Evolutionary conservation across 2,888 invertebrate species (phyloP), one percentile per base, ranked within the genome.

Genomic region (Diogma glabrata): DNA sequence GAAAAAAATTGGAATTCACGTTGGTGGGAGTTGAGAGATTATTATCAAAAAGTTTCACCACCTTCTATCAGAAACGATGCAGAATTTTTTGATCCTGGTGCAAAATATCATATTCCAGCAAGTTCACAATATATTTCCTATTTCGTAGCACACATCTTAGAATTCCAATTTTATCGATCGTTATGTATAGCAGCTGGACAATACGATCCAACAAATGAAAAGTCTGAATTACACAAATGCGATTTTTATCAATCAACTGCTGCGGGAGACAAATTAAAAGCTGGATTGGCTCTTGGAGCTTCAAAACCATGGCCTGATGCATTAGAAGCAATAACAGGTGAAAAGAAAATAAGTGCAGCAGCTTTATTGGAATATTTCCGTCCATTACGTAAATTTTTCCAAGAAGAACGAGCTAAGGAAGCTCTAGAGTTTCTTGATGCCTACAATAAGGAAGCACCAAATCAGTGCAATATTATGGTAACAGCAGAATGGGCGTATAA

Each of bases 171-270:
- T 60, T 81, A 83, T 61, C 73, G 77, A 58, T 72, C 79, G 1
- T 66, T 83, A 10, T 84, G 84, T 54, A 72, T 70, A 49, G 75
- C 74, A 58, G 79, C 82, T 14, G 77, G 76, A 2, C 70, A 82
- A 60, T 78, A 76, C 54, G 78, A 78, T 57, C 77, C 76, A 0
- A 62, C 71, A 19, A 70, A 75, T 60, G 67, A 72, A 2, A 59
- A 60, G 1, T 56, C 85, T 84, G 81, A 82, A 7, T 74, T 93
- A 8, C 84, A 91, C 53, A 79, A 84, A 60, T 93, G 93, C 64
- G 91, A 92, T 61, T 87, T 93, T 59, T 87, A 87, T 65, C 75
- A 81, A 58, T 89, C 83, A 60, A 76, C 76, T n/a, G 78, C 78
- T 52, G 91, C 92, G 36, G 92, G 92, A 46, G 78, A 82, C 58